Conservation (phyloP, 2,797 vertebrate genomes). For the Alauda arvensis region DNA sequence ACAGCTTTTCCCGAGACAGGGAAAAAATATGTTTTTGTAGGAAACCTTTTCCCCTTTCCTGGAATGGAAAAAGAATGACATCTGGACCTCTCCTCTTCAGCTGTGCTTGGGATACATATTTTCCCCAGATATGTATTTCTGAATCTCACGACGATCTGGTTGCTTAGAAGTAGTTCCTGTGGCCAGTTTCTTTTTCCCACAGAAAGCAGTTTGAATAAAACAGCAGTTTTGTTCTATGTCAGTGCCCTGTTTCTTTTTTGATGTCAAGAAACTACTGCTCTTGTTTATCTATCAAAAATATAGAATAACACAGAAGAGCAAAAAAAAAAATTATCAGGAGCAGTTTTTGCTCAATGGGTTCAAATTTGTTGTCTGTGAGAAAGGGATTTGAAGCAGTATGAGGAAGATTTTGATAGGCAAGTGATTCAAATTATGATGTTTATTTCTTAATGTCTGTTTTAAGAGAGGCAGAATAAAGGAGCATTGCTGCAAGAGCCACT, state of each 20-base stretch:
- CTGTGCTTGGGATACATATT: background rate
- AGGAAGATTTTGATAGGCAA: background rate
- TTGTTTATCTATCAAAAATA: background rate
- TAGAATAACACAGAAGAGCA: background rate
- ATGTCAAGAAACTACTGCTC: background rate
- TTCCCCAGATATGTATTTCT: conserved; percentile 1
- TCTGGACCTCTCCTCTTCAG: conserved; percentile 27
- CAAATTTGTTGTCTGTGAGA: background rate
- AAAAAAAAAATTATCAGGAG: background rate
- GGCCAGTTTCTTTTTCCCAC: conserved; percentile 15
- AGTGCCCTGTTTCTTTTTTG: background rate
- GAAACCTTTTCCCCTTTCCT: conserved; percentile 22
- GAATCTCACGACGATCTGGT: background rate
- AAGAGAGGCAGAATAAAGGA: background rate
- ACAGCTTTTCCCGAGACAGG: conserved; percentile 23
- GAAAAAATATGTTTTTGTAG: conserved; percentile 19
- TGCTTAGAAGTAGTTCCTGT: background rate
- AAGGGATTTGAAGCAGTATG: background rate
- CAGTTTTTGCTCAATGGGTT: background rate
- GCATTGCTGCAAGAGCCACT: background rate
- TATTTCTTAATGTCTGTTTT: background rate
- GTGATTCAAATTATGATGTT: background rate
- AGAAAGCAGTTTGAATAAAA: background rate
- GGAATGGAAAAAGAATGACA: conserved; percentile 31
- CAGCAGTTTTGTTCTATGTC: background rate